phyloP scores from a whole-genome alignment of 2,113 vertebrate genomes.

The Gorsachius goisagi region DNA sequence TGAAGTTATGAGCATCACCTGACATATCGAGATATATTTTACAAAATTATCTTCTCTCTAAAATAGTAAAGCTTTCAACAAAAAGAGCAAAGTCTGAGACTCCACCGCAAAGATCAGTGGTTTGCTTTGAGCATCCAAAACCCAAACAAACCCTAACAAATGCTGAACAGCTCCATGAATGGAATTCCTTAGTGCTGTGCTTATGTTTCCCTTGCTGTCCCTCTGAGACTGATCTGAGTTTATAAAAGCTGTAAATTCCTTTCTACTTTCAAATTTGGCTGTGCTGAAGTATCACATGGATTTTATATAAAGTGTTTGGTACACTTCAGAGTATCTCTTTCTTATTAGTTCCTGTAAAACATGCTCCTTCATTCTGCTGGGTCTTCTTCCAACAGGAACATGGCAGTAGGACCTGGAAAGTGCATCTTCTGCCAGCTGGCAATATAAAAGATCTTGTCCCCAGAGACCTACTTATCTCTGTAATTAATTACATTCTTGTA shows the following conservation, averaged over 20 bases:
- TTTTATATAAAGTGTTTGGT: background rate
- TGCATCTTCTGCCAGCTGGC: background rate
- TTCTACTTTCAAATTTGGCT: conserved; percentile 26
- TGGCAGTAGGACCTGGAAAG: background rate
- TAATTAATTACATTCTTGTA: background rate
- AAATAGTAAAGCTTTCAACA: background rate
- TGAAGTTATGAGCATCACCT: background rate
- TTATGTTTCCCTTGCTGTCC: background rate
- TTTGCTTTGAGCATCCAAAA: background rate
- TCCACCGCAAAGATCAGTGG: background rate
- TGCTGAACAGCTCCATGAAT: conserved; percentile 2
- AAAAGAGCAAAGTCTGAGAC: background rate
- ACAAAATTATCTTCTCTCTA: background rate
- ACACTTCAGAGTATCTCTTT: background rate
- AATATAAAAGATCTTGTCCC: background rate
- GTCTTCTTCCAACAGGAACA: background rate
- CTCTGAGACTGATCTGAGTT: conserved; percentile 22
- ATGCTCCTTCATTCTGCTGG: background rate
- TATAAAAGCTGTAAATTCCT: conserved; percentile 35
- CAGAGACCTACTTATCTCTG: background rate
- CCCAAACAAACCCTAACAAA: background rate
- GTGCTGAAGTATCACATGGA: background rate
- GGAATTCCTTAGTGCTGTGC: conserved; percentile 10
- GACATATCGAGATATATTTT: background rate
- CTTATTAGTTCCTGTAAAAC: conserved; percentile 1